Base-by-base conservation (phyloP, 1,140 invertebrate genomes). In the Aphelenchoides fujianensis region DNA sequence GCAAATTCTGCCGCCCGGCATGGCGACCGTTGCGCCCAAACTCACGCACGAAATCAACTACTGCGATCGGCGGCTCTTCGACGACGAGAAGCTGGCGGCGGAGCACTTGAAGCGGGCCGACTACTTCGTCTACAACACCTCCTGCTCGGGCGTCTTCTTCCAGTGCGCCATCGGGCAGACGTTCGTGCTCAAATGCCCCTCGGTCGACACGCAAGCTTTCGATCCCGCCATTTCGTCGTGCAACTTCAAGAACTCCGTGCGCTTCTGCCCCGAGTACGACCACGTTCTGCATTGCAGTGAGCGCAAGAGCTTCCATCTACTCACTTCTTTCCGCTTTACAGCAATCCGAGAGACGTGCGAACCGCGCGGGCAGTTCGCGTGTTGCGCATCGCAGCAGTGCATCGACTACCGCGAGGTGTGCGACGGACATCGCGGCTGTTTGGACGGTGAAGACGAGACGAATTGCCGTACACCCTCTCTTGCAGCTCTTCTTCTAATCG, bases 61-160 rank as follows among this genome's bases (percentile, higher is more conserved):
- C 36, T 70, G 68, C 32, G 68, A 70, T 72, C 9, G 16, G 1
- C 16, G 68, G 7, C 27, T 71, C 48, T 70, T 70, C 12, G 27
- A 30, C 27, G 68, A 70, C 36, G 32, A n/a, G 9, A 12, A 48
- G 2, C 32, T 70, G 32, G 68, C 69, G 12, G 68, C 30, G 9
- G 23, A n/a, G 16, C 31, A 69, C 31, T 37, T 70, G 36, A 72
- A 69, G 53, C 53, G 71, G 0, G 7, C 34, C n/a, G 71, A 72
- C 55, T 72, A 74, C 32, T 74, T 74, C 37, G 75, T 74, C 32
- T 74, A 75, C 74, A 74, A 74, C 34, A 75, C 36, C 30, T 68
- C 53, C 37, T 74, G 73, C 41, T 70, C 73, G 0, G 52, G 48
- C 16, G 28, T 62, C 19, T 74, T 75, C 63, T 74, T 74, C 28